Evolutionary conservation across 2,888 invertebrate species (phyloP), one percentile per base, ranked within the genome.

Genomic region (Chrysolina americana): DNA sequence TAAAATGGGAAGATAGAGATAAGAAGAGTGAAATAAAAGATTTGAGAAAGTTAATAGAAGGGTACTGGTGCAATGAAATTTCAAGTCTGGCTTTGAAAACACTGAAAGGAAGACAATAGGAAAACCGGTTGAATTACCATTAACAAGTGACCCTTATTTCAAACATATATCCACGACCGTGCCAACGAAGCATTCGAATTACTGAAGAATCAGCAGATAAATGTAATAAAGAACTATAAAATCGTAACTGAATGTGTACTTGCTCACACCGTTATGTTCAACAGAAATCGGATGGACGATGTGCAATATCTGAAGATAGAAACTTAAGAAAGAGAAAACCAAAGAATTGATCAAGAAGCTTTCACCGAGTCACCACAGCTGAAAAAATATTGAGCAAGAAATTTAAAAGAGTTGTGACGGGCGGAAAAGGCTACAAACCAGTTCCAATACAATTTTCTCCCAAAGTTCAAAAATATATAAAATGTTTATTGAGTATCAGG

Each of bases 361-460:
- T 68, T 68, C 41, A 41, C 13, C 4, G 56, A 68, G 56, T 68
- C 68, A 63, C 63, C 19, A 15, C 44, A 44, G 63, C 48, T 21
- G 56, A 66, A 50, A 66, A 68, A 72, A 68, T 68, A 10, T 44
- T 68, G 41, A 19, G 11, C 41, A 64, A 53, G 17, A 44, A 69
- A 50, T 78, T 81, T 48, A 79, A 81, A 64, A 56, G 81, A 48
- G 77, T 81, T 21, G 73, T 79, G 15, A 75, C 73, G 15, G 74
- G 65, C 17, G 79, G 78, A 62, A 81, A 81, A 56, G 79, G 80
- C 36, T 71, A 70, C 9, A 80, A 79, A 73, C 78, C 77, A 36
- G 75, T 79, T 15, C 76, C 79, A 15, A 80, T 81, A 47, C 65
- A 80, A 41, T 81, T 80, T 74, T 65, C 78, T n/a, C 8, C 70